Percentiles rank a stretch among this genome's conserved stretches.
Evolutionary conservation across 2,888 invertebrate genomes (phyloP).

Genomic region (Zaprionus lineosus): DNA sequence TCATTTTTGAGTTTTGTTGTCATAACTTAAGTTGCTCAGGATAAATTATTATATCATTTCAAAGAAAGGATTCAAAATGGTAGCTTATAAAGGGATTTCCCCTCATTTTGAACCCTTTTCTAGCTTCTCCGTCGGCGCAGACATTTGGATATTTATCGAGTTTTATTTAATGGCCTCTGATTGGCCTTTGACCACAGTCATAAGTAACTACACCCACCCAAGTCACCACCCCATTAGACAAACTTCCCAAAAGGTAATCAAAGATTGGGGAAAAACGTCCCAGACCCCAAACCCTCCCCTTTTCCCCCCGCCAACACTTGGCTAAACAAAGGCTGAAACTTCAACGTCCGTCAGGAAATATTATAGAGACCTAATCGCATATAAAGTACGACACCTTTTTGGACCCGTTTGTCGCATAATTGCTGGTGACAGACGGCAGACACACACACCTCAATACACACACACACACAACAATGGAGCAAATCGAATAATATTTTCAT

Average conservation of each 20-base stretch:
- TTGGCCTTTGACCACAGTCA: constrained; percentile 19
- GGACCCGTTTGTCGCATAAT: constrained; percentile 63
- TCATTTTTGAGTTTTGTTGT: no score
- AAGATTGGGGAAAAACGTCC: constrained; percentile 14
- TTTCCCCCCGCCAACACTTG: neutral
- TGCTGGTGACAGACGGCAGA: constrained; percentile 73
- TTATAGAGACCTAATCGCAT: constrained; percentile 24
- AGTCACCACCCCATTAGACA: constrained; percentile 6
- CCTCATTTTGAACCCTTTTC: no score
- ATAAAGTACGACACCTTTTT: constrained; percentile 47
- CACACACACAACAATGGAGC: constrained; percentile 22
- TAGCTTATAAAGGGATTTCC: no score
- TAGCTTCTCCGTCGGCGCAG: no score
- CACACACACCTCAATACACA: constrained; percentile 20
- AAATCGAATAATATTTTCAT: constrained; percentile 78
- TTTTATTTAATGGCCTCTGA: no score
- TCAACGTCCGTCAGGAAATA: constrained; percentile 46
- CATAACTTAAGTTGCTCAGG: no score
- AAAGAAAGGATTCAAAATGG: no score
- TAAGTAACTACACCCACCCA: constrained; percentile 11
- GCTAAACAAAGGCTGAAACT: constrained; percentile 10
- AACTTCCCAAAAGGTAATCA: constrained; percentile 45
- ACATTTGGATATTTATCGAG: no score
- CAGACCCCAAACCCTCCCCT: no score
- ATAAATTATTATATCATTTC: no score